Conservation (phyloP, 2,888 invertebrate genomes). For the Euproctis similis region DNA sequence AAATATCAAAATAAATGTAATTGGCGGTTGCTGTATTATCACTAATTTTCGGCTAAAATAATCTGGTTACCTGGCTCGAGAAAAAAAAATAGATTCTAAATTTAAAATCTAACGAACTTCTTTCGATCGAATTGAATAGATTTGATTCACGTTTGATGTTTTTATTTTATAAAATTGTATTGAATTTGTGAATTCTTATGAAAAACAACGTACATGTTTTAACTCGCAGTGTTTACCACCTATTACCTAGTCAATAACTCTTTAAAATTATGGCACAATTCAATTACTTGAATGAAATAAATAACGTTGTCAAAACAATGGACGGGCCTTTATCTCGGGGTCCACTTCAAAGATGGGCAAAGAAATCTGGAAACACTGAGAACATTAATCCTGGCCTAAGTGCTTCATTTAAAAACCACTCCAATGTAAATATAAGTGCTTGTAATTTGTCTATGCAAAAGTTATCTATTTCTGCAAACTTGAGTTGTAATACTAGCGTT, state of each 20-base stretch:
- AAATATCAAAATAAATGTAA: too few relatives aligned
- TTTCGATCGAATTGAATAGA: background rate
- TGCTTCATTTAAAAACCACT: constrained; percentile 59
- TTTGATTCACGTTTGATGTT: constrained; percentile 1
- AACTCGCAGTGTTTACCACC: too few relatives aligned
- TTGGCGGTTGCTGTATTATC: too few relatives aligned
- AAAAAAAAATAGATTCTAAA: too few relatives aligned
- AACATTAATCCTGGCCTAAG: constrained; percentile 66
- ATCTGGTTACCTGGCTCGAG: too few relatives aligned
- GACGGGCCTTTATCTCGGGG: constrained; percentile 87
- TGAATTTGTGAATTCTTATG: too few relatives aligned
- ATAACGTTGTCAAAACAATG: constrained; percentile 81
- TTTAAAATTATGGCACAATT: constrained; percentile 82
- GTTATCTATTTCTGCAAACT: constrained; percentile 75
- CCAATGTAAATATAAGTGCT: constrained; percentile 73
- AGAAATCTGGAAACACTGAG: constrained; percentile 81
- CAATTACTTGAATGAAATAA: constrained; percentile 87
- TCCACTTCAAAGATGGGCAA: constrained; percentile 86
- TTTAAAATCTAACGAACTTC: background rate
- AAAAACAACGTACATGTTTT: background rate
- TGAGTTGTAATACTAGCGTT: constrained; percentile 71
- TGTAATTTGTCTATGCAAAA: constrained; percentile 81
- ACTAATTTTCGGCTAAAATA: too few relatives aligned
- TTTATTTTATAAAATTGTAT: too few relatives aligned
- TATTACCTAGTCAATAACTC: constrained; percentile 9